Conservation (phyloP, 2,888 invertebrate species). For the Drosophila vallismaia region DNA sequence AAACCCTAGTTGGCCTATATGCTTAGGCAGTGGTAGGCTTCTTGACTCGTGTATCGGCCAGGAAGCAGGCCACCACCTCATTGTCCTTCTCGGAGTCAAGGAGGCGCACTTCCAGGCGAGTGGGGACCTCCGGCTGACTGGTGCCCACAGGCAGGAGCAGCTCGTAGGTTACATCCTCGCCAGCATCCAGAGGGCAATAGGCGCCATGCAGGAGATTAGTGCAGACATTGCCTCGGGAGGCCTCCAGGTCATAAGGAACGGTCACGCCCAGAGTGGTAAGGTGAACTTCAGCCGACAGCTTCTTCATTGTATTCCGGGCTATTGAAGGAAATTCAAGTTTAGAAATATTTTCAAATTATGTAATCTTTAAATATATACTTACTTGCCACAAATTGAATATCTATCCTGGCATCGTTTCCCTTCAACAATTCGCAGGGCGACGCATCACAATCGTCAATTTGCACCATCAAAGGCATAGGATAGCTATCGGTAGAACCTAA, state of each 20-base stretch:
- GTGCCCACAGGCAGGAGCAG: slow-evolving; percentile 73
- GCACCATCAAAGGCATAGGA: slow-evolving; percentile 69
- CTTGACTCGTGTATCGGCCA: slow-evolving; percentile 71
- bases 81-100: slow-evolving; percentile 61
- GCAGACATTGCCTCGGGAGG: slow-evolving; percentile 76
- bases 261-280: slow-evolving; percentile 68
- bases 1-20: neutral
- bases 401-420: slow-evolving; percentile 62
- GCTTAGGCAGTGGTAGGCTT: slow-evolving; percentile 29
- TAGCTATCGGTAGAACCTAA: slow-evolving; percentile 57
- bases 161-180: slow-evolving; percentile 81
- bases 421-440: slow-evolving; percentile 74
- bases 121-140: slow-evolving; percentile 74
- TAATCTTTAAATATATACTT: slow-evolving; percentile 39
- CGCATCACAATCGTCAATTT: slow-evolving; percentile 67
- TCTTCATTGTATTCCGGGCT: slow-evolving; percentile 66
- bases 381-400: slow-evolving; percentile 79
- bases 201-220: slow-evolving; percentile 76
- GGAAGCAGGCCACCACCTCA: slow-evolving; percentile 73
- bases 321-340: neutral
- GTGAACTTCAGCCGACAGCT: slow-evolving; percentile 57
- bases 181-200: slow-evolving; percentile 81
- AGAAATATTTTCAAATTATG: neutral
- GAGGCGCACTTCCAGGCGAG: slow-evolving; percentile 72
- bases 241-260: slow-evolving; percentile 63